Evolutionary conservation across 2,797 vertebrate genomes (phyloP).

Genomic region (Melopsittacus undulatus): DNA sequence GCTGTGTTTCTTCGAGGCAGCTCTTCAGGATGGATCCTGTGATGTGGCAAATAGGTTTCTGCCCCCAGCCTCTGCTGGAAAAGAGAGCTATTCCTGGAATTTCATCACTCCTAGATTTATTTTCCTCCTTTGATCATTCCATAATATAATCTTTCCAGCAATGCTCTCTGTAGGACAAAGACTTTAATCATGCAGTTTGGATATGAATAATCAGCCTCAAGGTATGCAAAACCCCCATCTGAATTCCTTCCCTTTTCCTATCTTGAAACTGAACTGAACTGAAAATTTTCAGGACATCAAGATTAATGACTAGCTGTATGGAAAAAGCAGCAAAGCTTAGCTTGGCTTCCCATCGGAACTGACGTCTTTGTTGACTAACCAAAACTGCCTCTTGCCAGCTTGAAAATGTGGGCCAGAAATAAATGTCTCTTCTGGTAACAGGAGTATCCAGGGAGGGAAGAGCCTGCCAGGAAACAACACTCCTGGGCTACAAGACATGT

Average conservation of each 20-base stretch:
- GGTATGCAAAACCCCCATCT: neutral
- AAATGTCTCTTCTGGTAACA: neutral
- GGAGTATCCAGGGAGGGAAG: neutral
- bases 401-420: neutral
- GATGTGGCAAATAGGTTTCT: neutral
- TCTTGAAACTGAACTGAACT: neutral
- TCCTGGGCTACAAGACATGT: accelerated
- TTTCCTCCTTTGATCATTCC: neutral
- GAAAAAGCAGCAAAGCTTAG: neutral
- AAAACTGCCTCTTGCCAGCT: constrained; percentile 21
- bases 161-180: constrained; percentile 20
- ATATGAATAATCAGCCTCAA: constrained; percentile 20
- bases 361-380: constrained; percentile 2
- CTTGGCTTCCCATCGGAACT: neutral
- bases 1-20: neutral
- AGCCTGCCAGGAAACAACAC: neutral
- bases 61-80: neutral
- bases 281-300: constrained; percentile 27
- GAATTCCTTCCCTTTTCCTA: neutral
- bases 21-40: neutral
- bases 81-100: neutral
- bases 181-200: constrained; percentile 12
- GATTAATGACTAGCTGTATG: neutral
- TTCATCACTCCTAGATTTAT: neutral
- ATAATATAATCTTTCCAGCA: neutral